Percentiles rank a stretch among this genome's conserved stretches.
Conservation (phyloP, 2,888 invertebrate genomes). For the Rhagophthalmus giganteus region DNA sequence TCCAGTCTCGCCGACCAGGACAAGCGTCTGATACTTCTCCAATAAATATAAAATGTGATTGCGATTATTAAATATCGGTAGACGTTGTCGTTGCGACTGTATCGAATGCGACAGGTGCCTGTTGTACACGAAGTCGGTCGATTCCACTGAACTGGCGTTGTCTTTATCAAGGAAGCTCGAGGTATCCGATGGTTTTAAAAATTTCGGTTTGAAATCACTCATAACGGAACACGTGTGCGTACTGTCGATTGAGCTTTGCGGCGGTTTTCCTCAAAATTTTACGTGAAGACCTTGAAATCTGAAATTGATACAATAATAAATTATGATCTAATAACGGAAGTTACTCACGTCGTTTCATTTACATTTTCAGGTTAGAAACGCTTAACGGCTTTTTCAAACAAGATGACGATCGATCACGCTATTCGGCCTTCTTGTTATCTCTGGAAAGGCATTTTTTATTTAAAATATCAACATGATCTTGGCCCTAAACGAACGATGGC, state of each 20-base stretch:
- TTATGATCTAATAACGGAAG: too few relatives aligned
- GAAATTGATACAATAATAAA: background rate
- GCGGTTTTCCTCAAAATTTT: background rate
- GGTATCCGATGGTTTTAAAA: conserved; percentile 51
- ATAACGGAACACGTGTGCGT: conserved; percentile 36
- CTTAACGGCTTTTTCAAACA: too few relatives aligned
- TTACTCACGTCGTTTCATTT: too few relatives aligned
- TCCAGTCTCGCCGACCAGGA: conserved; percentile 93
- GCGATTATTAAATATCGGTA: conserved; percentile 85
- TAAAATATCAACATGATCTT: too few relatives aligned
- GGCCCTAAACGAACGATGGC: too few relatives aligned
- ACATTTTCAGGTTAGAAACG: too few relatives aligned
- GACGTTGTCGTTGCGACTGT: conserved; percentile 78
- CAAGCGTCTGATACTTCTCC: conserved; percentile 86
- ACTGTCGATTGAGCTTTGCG: background rate
- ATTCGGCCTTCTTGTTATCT: too few relatives aligned
- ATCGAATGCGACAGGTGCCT: conserved; percentile 80
- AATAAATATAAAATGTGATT: conserved; percentile 87
- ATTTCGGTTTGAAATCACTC: conserved; percentile 54
- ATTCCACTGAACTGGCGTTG: conserved; percentile 45
- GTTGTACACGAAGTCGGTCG: conserved; percentile 75
- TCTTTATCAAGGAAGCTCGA: conserved; percentile 52
- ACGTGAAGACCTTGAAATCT: too few relatives aligned
- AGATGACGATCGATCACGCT: too few relatives aligned
- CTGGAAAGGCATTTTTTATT: too few relatives aligned